These are phyloP conservation scores for Pangasianodon hypophthalmus DNA, from an alignment of 2,113 vertebrate genomes.

Conservation along the genomic window DNA sequence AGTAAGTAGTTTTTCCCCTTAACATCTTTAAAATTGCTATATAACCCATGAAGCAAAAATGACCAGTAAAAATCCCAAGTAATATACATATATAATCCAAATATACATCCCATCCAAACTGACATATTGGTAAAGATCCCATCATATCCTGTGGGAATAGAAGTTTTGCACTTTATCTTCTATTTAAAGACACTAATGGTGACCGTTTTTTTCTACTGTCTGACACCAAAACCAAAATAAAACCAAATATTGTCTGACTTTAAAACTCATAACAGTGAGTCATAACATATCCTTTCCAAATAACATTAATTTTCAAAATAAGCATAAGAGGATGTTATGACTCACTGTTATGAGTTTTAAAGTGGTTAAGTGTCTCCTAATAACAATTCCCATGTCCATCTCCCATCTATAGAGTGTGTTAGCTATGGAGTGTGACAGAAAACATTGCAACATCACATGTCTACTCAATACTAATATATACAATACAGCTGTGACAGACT, in stretches of 20 bases:
- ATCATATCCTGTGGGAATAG: not conserved
- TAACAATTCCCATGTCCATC: not conserved
- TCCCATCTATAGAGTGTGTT: not conserved
- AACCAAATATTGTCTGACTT: not conserved
- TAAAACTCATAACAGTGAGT: not conserved
- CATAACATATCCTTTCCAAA: too few species aligned
- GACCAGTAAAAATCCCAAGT: not conserved
- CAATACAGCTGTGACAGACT: not conserved
- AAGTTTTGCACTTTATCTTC: not conserved
- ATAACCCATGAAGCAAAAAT: not conserved
- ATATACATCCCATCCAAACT: not conserved
- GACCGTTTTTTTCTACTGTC: not conserved
- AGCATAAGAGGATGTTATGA: too few species aligned
- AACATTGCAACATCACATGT: not conserved
- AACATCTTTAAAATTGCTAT: not conserved
- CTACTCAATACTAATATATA: not conserved
- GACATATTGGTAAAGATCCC: not conserved
- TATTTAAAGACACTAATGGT: not conserved
- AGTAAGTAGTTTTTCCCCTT: constrained; percentile 70
- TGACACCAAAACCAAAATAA: not conserved
- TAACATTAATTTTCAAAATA: too few species aligned
- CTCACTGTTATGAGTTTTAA: not conserved
- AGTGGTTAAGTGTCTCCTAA: not conserved
- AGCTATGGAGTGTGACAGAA: not conserved
- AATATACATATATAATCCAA: not conserved